Evolutionary conservation across 1,140 invertebrate species (phyloP), one percentile per base, ranked within the genome.

Genomic region (Halictus rubicundus): DNA sequence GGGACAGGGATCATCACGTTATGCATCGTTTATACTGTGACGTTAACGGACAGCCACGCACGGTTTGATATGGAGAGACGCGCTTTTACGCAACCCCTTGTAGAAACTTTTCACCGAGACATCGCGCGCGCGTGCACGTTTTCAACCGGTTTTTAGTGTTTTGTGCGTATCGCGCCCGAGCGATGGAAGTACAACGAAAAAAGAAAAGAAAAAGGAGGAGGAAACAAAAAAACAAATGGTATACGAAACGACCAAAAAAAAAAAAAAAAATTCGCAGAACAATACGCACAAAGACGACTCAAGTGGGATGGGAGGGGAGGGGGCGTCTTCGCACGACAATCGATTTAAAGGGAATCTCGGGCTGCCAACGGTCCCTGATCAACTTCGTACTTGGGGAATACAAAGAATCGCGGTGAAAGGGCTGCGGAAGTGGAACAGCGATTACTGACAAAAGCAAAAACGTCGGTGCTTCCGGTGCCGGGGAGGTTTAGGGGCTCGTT

Each of bases 111-210:
- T 27, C 6, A 3, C 16, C 32, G 5, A 32, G 1, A 32, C 32
- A 5, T 32, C 32, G 42, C 54, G 39, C 23, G 23, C 6, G 25
- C 49, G 49, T n/a, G n/a, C n/a, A n/a, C 16, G 1, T 46, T 46
- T 46, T 46, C 42, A 7, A 4, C 32, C 2, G 32, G 32, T 32
- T 32, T 32, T 32, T 32, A 61, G 19, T 27, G 27, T 27, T 59
- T 39, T 65, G 52, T 74, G 61, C 77, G 63, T 66, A 66, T 66
- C 63, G 46, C 76, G 69, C 59, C 42, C 69, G 76, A 78, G 59
- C 27, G 32, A 9, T 64, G 21, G 57, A 52, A 39, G 32, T 32
- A 69, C 16, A 32, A 39, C 23, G 27, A 69, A 21, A 46, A 46
- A 73, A 59, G 16, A 39, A 60, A 37, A 61, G n/a, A 14, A 46